Percentiles rank a stretch among this genome's conserved stretches.
phyloP scores from a whole-genome alignment of 2,888 invertebrate genomes.

The Drosophila pullipes region DNA sequence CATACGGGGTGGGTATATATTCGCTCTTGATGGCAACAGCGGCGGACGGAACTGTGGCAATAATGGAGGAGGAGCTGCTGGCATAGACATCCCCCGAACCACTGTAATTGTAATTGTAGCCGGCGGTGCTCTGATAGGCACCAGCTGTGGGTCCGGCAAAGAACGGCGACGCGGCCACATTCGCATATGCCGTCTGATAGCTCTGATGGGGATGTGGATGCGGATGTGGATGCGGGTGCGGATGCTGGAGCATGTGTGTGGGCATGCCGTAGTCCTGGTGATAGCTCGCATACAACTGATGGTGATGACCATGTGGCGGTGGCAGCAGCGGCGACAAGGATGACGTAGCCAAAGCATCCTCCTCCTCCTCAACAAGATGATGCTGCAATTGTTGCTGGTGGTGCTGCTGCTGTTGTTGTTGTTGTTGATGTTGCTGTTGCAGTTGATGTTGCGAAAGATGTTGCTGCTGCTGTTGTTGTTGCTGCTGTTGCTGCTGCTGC shows the following conservation, averaged over 20 bases:
- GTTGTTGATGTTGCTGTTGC: conserved; percentile 45
- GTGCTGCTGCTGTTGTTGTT: conserved; percentile 47
- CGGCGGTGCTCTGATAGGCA: conserved; percentile 57
- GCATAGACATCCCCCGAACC: conserved; percentile 60
- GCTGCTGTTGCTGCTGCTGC: conserved; percentile 45
- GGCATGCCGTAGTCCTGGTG: conserved; percentile 77
- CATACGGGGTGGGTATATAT: conserved; percentile 81
- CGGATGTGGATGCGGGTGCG: conserved; percentile 30
- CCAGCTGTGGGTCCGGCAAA: conserved; percentile 54
- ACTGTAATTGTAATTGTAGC: conserved; percentile 74
- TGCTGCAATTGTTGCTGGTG: conserved; percentile 45
- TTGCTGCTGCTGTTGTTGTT: conserved; percentile 38
- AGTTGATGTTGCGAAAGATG: conserved; percentile 44
- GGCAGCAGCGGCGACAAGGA: conserved; percentile 68
- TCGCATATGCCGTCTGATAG: conserved; percentile 61
- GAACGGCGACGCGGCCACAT: conserved; percentile 62
- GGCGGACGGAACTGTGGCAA: conserved; percentile 53
- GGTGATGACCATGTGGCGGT: conserved; percentile 56
- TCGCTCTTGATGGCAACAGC: conserved; percentile 72
- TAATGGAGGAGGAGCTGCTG: conserved; percentile 53
- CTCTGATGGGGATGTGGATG: conserved; percentile 54
- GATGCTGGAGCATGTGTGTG: conserved; percentile 66
- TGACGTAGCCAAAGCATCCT: conserved; percentile 53
- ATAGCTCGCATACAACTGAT: conserved; percentile 69
- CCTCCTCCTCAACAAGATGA: conserved; percentile 51